Evolutionary conservation across 2,797 vertebrate genomes (phyloP).

Genomic region (Odontamblyopus lacepedii): DNA sequence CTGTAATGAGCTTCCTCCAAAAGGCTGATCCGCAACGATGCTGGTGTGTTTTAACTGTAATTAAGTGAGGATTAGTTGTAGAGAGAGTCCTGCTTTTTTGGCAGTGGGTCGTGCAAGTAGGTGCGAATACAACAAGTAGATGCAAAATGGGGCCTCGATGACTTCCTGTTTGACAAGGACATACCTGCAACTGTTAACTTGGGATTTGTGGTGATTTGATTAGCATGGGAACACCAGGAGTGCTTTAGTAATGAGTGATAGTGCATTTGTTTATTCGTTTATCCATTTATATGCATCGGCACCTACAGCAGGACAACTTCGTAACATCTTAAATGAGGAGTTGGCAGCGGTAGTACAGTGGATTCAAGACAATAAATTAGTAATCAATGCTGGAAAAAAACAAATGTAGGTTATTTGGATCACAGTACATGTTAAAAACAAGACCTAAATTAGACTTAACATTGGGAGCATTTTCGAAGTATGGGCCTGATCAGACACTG

Average conservation of each 20-base stretch:
- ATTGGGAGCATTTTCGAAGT: too few relatives aligned
- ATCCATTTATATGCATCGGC: too few relatives aligned
- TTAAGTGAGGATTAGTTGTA: conserved; percentile 8
- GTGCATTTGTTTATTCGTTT: too few relatives aligned
- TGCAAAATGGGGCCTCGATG: conserved; percentile 6
- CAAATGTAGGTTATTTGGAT: too few relatives aligned
- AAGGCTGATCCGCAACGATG: not conserved
- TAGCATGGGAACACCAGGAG: not conserved
- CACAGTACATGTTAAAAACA: too few relatives aligned
- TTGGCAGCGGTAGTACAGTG: too few relatives aligned
- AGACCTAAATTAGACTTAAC: too few relatives aligned
- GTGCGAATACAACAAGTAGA: conserved; percentile 5
- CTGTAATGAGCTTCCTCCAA: conserved; percentile 5
- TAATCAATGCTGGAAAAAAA: too few relatives aligned
- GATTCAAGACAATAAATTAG: too few relatives aligned
- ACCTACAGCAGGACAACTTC: too few relatives aligned
- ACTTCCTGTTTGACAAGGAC: not conserved
- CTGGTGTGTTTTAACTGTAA: conserved; percentile 12
- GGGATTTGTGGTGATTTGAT: not conserved
- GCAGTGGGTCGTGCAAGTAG: conserved; percentile 1
- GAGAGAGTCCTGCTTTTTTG: not conserved
- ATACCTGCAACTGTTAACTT: conserved; percentile 5
- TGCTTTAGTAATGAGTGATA: not conserved
- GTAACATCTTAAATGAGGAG: too few relatives aligned
- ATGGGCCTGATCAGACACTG: too few relatives aligned